Conservation (phyloP, 35 echinoderm and acorn worm genomes). For the Hemicentrotus pulcherrimus region DNA sequence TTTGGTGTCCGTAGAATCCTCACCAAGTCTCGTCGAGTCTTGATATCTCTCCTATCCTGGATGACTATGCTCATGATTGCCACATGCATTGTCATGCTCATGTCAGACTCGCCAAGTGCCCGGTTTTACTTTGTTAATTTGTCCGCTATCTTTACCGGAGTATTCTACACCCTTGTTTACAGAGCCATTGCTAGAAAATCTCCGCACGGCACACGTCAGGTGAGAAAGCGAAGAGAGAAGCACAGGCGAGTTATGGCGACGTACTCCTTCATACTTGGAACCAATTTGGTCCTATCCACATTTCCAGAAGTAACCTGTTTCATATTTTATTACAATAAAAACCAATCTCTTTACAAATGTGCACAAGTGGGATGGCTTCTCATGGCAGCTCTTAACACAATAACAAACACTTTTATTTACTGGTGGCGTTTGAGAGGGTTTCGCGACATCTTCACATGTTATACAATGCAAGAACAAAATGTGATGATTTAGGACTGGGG, state of each 20-base stretch:
- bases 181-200: background rate
- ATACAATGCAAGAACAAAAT: background rate
- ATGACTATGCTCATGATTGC: background rate
- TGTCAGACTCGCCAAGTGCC: background rate
- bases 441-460: background rate
- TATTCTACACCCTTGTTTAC: background rate
- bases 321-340: background rate
- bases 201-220: background rate
- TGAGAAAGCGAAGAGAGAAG: background rate
- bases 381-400: background rate
- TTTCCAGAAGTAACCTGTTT: background rate
- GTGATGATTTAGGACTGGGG: no score
- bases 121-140: background rate
- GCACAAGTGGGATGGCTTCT: background rate
- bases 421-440: background rate
- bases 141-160: background rate
- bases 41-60: background rate
- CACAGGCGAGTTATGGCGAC: background rate
- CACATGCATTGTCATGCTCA: background rate
- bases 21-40: background rate
- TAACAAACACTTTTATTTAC: background rate
- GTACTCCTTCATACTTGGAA: background rate
- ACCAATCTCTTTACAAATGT: background rate
- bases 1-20: background rate
- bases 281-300: background rate